A percentile compares a stretch with the other conserved stretches of the same genome.
Conservation (phyloP, 1,140 invertebrate genomes). For the Drosophila parvula region DNA sequence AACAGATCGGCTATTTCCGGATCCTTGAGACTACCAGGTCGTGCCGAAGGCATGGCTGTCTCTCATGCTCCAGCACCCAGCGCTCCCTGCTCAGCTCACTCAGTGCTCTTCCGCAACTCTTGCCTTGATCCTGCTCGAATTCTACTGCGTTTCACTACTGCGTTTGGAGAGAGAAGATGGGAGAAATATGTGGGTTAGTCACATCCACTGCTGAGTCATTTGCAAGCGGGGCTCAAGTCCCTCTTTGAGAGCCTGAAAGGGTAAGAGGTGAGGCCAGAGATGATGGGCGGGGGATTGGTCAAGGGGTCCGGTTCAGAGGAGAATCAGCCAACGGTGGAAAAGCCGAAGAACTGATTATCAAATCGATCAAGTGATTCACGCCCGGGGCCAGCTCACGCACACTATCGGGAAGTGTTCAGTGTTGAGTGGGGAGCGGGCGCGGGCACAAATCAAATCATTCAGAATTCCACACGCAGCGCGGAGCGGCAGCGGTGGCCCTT, state of each 20-base stretch:
- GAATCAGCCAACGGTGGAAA: background rate
- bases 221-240: background rate
- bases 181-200: conserved; percentile 4
- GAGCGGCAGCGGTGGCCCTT: conserved; percentile 10
- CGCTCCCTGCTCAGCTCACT: conserved; percentile 11
- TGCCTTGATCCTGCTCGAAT: background rate
- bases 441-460: conserved; percentile 37
- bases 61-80: conserved; percentile 64
- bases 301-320: no score
- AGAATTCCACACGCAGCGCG: conserved; percentile 34
- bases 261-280: no score
- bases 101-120: conserved; percentile 18
- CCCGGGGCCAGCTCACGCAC: conserved; percentile 28
- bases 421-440: background rate
- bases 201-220: conserved; percentile 2
- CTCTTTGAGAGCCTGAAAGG: background rate
- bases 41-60: conserved; percentile 88
- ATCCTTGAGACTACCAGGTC: conserved; percentile 97
- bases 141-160: conserved; percentile 4
- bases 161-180: background rate
- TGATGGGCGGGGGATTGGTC: no score
- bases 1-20: conserved; percentile 98
- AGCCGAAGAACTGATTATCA: conserved; percentile 43
- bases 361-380: conserved; percentile 58
- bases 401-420: background rate